Evolutionary conservation across 2,113 vertebrate genomes (phyloP).

Genomic region (Prochilodus magdalenae): DNA sequence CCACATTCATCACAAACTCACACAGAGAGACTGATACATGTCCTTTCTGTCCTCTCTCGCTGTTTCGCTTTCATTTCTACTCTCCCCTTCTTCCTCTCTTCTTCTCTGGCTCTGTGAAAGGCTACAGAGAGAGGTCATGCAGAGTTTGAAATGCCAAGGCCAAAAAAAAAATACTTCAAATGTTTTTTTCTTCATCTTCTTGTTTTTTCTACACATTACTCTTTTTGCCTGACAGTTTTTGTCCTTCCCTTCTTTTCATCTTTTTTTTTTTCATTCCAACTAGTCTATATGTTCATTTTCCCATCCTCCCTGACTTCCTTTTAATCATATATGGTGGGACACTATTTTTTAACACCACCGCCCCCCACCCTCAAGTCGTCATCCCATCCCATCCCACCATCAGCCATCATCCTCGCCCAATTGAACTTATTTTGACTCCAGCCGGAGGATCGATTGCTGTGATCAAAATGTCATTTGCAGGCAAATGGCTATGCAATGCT

Average conservation of each 20-base stretch:
- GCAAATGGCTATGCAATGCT: background rate
- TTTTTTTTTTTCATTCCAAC: conserved; percentile 6
- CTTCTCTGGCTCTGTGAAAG: conserved; percentile 9
- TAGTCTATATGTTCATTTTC: background rate
- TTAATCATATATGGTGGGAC: conserved; percentile 10
- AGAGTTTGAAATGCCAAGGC: conserved; percentile 22
- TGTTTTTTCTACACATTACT: conserved; percentile 15
- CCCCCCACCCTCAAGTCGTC: background rate
- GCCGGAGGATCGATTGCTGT: conserved; percentile 22
- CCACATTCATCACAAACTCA: conserved; percentile 38
- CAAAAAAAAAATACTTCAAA: conserved; percentile 10
- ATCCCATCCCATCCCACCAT: background rate
- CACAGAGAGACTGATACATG: conserved; percentile 21
- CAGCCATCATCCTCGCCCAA: conserved; percentile 19
- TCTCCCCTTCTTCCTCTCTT: background rate
- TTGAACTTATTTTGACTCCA: conserved; percentile 32
- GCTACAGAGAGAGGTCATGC: conserved; percentile 17
- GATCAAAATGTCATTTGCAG: conserved; percentile 19
- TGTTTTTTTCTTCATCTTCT: conserved; percentile 17
- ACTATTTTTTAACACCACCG: background rate
- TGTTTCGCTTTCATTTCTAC: background rate
- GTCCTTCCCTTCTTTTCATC: background rate
- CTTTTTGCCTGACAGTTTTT: conserved; percentile 29
- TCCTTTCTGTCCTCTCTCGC: conserved; percentile 2
- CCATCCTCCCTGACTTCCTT: background rate